Conservation (phyloP, 1,140 invertebrate species). For the Pogonomyrmex barbatus region DNA sequence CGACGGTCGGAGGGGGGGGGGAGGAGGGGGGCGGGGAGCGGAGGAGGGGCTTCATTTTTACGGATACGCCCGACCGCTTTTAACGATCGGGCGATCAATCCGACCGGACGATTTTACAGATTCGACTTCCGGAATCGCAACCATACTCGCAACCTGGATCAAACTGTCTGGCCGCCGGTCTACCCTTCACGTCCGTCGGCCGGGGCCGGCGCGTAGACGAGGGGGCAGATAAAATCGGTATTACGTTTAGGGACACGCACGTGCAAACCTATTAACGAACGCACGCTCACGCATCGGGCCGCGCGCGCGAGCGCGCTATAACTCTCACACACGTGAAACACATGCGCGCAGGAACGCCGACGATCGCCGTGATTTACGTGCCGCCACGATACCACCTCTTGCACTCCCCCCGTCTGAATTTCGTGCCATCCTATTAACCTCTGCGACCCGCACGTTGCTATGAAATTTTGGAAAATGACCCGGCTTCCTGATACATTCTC, state of each 20-base stretch:
- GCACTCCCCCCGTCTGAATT: conserved; percentile 42
- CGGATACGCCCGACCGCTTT: conserved; percentile 32
- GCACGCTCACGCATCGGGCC: conserved; percentile 37
- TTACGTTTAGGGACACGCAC: conserved; percentile 70
- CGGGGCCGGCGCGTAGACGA: conserved; percentile 55
- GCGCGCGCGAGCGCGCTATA: conserved; percentile 41
- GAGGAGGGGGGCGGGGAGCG: too few relatives aligned
- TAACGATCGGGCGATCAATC: conserved; percentile 66
- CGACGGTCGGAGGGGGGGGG: neutral
- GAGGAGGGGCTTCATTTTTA: neutral
- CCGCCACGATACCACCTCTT: conserved; percentile 15
- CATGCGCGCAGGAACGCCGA: neutral
- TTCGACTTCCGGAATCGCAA: conserved; percentile 64
- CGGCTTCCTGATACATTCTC: conserved; percentile 19
- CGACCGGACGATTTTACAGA: conserved; percentile 51
- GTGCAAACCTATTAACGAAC: conserved; percentile 73
- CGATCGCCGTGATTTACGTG: conserved; percentile 69
- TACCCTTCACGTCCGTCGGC: neutral
- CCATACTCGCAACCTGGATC: conserved; percentile 41
- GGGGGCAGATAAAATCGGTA: conserved; percentile 73
- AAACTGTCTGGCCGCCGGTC: conserved; percentile 63
- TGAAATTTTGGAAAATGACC: conserved; percentile 67
- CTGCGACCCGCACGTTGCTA: conserved; percentile 12
- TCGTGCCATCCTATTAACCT: conserved; percentile 66
- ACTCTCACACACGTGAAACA: conserved; percentile 22